Evolutionary conservation across 2,113 vertebrate genomes (phyloP).

Genomic region (Crypturellus undulatus): DNA sequence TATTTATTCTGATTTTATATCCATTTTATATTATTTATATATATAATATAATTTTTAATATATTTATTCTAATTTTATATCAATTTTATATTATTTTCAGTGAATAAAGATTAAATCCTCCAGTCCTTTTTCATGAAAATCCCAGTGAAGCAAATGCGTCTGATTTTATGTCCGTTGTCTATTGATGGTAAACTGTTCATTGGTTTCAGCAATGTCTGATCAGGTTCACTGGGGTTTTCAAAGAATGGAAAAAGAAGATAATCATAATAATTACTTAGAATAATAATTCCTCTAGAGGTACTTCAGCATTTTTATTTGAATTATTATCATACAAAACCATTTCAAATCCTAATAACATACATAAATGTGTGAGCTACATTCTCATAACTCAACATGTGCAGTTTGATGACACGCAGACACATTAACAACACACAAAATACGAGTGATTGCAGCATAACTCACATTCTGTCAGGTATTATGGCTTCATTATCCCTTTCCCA

Average conservation of each 20-base stretch:
- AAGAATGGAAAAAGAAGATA: background rate
- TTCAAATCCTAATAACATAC: background rate
- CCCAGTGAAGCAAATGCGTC: fast-evolving
- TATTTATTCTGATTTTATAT: background rate
- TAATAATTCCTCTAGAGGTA: background rate
- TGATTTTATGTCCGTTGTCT: background rate
- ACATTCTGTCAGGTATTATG: background rate
- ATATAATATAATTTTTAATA: background rate
- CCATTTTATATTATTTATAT: background rate
- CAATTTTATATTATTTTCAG: background rate
- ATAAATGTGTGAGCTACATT: background rate
- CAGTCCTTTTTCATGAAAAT: background rate
- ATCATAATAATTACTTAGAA: background rate
- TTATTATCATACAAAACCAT: background rate
- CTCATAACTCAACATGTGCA: background rate
- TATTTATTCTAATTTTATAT: background rate
- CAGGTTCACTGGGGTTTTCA: background rate
- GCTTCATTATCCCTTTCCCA: background rate
- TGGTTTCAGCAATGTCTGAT: background rate
- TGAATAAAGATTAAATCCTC: background rate
- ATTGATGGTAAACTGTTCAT: background rate
- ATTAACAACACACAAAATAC: background rate
- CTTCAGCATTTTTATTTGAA: background rate
- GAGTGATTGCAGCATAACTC: background rate
- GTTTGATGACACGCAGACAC: background rate